These are phyloP conservation scores for Brachionus angularis DNA, from an alignment of 1,140 invertebrate species.

Conservation along the genomic window DNA sequence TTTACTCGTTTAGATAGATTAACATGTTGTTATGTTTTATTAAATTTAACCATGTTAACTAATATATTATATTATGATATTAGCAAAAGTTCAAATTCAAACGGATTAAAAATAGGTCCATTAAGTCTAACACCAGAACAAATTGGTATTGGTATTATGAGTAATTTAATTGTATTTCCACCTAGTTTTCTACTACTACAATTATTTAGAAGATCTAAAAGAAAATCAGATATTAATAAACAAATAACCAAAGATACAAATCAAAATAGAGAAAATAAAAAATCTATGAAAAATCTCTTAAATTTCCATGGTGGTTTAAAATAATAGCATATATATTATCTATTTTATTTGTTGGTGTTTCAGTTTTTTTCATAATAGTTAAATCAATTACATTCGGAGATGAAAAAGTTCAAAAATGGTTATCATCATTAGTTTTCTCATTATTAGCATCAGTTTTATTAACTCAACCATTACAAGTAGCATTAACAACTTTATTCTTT, in stretches of 20 bases:
- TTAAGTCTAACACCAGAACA: conserved; percentile 49
- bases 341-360: not conserved
- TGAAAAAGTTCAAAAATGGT: not conserved
- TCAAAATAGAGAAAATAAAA: too few species aligned
- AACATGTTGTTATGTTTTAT: too few species aligned
- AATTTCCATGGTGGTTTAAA: too few species aligned
- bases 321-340: not conserved
- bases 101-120: not conserved
- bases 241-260: conserved; percentile 45
- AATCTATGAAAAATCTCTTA: not conserved
- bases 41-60: not conserved
- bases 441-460: not conserved
- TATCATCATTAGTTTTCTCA: not conserved
- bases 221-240: conserved; percentile 46
- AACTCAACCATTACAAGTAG: not conserved
- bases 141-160: conserved; percentile 54
- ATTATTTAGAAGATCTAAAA: conserved; percentile 58
- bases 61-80: conserved; percentile 3
- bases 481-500: not conserved
- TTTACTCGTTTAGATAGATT: too few species aligned
- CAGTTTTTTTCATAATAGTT: not conserved
- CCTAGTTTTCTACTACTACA: conserved; percentile 60
- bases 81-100: not conserved
- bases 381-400: not conserved
- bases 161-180: conserved; percentile 60